Evolutionary conservation across 2,888 invertebrate genomes (phyloP).

Genomic region (Lasiommata megera): DNA sequence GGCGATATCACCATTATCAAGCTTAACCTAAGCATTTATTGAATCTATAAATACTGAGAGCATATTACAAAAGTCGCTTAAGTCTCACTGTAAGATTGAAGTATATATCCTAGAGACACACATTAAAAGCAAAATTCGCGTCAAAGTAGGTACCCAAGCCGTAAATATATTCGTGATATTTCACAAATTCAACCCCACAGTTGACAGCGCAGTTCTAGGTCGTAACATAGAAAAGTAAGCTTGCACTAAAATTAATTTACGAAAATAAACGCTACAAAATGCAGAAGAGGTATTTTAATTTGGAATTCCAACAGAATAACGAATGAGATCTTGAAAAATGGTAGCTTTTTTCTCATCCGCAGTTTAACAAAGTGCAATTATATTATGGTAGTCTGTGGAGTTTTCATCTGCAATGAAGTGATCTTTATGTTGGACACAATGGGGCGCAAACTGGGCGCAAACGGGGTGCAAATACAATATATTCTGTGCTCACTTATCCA

Average conservation of each 20-base stretch:
- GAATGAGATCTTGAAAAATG: slow-evolving; percentile 8
- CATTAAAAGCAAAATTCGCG: too few species aligned
- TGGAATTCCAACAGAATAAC: slow-evolving; percentile 6
- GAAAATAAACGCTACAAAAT: background rate
- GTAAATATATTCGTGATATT: too few species aligned
- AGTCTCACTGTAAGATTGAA: too few species aligned
- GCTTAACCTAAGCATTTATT: too few species aligned
- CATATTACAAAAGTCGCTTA: too few species aligned
- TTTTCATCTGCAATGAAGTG: slow-evolving; percentile 34
- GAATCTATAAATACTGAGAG: too few species aligned
- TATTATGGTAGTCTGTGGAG: background rate
- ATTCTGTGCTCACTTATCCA: slow-evolving; percentile 30
- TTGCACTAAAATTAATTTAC: slow-evolving; percentile 3
- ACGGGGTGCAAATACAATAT: slow-evolving; percentile 34
- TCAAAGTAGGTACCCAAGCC: too few species aligned
- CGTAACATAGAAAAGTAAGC: background rate
- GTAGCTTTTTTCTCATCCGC: slow-evolving; percentile 12
- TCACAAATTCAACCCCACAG: background rate
- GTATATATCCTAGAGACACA: too few species aligned
- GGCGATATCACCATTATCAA: too few species aligned
- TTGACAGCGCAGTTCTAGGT: background rate
- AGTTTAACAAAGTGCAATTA: slow-evolving; percentile 17
- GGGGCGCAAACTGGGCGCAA: slow-evolving; percentile 9
- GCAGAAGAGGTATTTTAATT: background rate
- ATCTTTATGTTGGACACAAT: slow-evolving; percentile 34